Evolutionary conservation across 2,797 vertebrate species (phyloP).

Genomic region (Dendrocincla tyrannina): DNA sequence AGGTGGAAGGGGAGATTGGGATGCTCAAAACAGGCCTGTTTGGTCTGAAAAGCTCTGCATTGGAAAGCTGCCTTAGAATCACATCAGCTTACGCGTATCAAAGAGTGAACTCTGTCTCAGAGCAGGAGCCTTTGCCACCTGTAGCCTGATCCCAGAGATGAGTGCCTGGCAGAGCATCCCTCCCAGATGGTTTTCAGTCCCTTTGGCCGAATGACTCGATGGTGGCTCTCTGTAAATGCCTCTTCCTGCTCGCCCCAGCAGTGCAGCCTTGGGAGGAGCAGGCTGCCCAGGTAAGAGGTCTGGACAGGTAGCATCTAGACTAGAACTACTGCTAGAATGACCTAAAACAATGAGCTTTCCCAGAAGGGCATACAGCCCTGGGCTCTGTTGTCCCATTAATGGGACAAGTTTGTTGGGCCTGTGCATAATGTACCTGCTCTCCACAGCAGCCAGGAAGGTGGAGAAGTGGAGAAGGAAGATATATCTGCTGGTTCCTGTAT

Average conservation of each 20-base stretch:
- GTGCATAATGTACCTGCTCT: background rate
- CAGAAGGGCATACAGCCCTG: background rate
- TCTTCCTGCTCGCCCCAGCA: background rate
- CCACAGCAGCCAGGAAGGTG: background rate
- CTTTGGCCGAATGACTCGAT: background rate
- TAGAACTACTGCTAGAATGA: background rate
- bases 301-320: background rate
- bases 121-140: background rate
- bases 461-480: background rate
- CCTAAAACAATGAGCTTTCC: background rate
- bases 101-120: background rate
- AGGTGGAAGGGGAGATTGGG: background rate
- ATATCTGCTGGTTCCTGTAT: rapidly evolving
- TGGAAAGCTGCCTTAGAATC: background rate
- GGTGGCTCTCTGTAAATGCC: background rate
- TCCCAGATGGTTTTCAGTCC: background rate
- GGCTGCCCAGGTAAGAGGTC: background rate
- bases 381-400: background rate
- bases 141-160: background rate
- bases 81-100: rapidly evolving
- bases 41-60: background rate
- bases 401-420: background rate
- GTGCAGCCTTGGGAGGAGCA: background rate
- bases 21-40: background rate
- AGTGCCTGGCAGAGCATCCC: background rate